Evolutionary conservation across 2,113 vertebrate species (phyloP).

Genomic region (Astur gentilis): DNA sequence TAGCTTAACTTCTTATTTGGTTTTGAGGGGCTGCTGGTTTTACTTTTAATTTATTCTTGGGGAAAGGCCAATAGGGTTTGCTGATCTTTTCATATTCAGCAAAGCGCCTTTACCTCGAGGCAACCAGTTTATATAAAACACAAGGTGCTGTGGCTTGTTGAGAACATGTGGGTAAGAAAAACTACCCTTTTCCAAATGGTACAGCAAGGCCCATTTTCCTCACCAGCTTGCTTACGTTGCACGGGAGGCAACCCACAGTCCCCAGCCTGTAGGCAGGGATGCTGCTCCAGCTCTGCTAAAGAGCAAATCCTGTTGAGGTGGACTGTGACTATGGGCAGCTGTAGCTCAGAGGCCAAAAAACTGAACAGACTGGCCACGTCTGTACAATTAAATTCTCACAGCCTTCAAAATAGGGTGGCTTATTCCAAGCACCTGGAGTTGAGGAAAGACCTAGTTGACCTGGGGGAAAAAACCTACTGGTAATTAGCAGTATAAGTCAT

Average conservation of each 20-base stretch:
- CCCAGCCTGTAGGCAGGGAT: not conserved
- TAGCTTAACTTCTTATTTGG: not conserved
- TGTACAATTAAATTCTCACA: not conserved
- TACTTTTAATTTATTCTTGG: not conserved
- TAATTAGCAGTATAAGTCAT: not conserved
- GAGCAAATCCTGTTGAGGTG: not conserved
- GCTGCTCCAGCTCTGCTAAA: not conserved
- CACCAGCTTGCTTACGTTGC: not conserved
- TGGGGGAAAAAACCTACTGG: accelerated
- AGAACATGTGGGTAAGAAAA: not conserved
- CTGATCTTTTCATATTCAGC: not conserved
- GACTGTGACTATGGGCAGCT: not conserved
- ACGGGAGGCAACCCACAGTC: not conserved
- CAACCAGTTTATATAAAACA: not conserved
- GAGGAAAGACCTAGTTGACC: not conserved
- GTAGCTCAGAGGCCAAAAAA: not conserved
- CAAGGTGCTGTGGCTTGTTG: not conserved
- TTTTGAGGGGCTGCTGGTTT: not conserved
- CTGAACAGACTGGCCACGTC: not conserved
- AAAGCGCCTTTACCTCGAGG: not conserved
- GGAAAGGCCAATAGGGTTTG: not conserved
- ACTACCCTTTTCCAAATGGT: not conserved
- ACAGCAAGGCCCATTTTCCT: not conserved
- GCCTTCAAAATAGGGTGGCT: not conserved
- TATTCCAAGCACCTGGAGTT: not conserved